Evolutionary conservation across 2,888 invertebrate species (phyloP), one percentile per base, ranked within the genome.

Genomic region (Nymphalis urticae): DNA sequence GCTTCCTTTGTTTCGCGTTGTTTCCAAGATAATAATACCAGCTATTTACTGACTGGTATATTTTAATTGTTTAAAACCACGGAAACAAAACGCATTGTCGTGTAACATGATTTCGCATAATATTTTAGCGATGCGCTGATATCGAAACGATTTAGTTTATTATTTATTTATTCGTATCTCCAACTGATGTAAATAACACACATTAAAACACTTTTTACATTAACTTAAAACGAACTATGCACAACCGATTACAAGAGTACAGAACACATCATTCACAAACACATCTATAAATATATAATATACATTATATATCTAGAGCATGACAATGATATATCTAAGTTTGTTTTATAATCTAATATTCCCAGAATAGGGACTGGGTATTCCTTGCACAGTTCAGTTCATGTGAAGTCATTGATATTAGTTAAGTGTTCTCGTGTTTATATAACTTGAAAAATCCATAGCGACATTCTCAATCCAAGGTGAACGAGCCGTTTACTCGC

Each of bases 381-480:
- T 48, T 58, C 58, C 42, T 58, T 13, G 21, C 9, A 58, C 36
- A n/a, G 58, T 58, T n/a, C 50, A 62, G 58, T 67, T 62, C 62
- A 62, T 21, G 48, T 24, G 56, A 48, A 56, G 32, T 58, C 62
- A 50, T 62, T 67, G 54, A 48, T 66, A 66, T 66, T 62, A 69
- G 59, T 59, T 69, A 62, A 24, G 64, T 64, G 65, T 68, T 66
- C 69, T 71, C 42, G 48, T 51, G 56, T 65, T 68, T 53, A 62
- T 71, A 69, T 66, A 48, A 72, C 70, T 69, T 68, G 67, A 50
- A 77, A 79, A 81, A 82, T 79, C 76, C 78, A 81, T 79, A 82
- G 75, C 81, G 81, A 82, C 86, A 85, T 85, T 86, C 85, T 79
- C 76, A 74, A 75, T 66, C 78, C 86, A 86, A 86, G 86, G 86